These are phyloP conservation scores for Anarhynchus alexandrinus DNA, from an alignment of 2,113 vertebrate genomes.

Conservation along the genomic window DNA sequence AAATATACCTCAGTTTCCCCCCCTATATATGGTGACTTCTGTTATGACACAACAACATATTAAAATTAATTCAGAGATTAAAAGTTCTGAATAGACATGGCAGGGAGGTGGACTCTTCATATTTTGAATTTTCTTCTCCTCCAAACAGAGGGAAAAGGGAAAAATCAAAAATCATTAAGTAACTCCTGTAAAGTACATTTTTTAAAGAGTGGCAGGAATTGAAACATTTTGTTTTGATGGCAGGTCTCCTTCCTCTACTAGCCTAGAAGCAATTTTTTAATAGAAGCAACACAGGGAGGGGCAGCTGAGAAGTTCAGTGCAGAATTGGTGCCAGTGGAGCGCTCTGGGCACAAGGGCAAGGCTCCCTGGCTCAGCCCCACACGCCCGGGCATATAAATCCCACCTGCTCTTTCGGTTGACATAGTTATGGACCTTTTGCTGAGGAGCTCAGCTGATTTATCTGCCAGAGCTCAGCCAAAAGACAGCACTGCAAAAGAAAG, in stretches of 20 bases:
- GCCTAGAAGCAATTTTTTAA: neutral
- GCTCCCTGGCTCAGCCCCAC: neutral
- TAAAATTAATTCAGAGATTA: neutral
- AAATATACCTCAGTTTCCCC: neutral
- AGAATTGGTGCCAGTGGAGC: neutral
- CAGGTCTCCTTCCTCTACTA: neutral
- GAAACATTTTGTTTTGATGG: neutral
- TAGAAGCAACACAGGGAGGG: fast-evolving
- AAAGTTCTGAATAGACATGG: neutral
- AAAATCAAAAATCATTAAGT: neutral
- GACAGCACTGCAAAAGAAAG: neutral
- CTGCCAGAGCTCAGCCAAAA: neutral
- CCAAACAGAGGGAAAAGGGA: neutral
- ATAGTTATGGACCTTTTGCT: fast-evolving
- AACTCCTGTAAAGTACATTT: neutral
- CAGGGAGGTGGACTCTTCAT: neutral
- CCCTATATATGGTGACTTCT: neutral
- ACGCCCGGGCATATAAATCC: fast-evolving
- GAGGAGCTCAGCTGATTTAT: neutral
- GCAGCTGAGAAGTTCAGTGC: neutral
- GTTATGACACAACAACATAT: fast-evolving
- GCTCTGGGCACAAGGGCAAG: neutral
- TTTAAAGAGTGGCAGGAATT: neutral
- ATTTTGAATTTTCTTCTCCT: neutral
- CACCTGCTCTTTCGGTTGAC: neutral